These are phyloP conservation scores for human DNA, from an alignment of 2,113 vertebrate genomes.

Conservation along the genomic window DNA sequence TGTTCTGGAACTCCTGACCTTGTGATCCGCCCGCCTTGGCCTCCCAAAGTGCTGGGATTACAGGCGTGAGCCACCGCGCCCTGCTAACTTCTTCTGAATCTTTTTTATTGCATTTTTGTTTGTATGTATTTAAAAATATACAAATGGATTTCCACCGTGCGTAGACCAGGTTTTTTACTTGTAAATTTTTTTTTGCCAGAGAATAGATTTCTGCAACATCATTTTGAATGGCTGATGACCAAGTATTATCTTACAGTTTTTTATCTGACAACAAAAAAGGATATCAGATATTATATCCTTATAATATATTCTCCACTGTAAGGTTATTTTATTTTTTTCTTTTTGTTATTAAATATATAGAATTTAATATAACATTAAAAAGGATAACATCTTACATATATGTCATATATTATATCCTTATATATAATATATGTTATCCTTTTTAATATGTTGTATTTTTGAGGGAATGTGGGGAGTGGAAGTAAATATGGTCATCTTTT, in stretches of 20 bases:
- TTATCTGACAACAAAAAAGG: not conserved
- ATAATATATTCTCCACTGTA: no score
- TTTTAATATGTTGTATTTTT: not conserved
- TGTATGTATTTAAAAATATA: conserved; percentile 10
- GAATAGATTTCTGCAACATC: not conserved
- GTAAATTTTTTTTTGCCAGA: not conserved
- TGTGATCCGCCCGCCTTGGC: no score
- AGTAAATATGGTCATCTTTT: not conserved
- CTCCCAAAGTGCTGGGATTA: no score
- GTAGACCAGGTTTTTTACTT: not conserved
- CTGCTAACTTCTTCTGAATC: not conserved
- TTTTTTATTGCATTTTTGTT: conserved; percentile 3
- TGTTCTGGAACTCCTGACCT: no score
- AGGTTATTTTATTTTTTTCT: no score
- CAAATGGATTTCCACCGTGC: not conserved
- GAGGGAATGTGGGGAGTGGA: not conserved
- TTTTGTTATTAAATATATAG: no score
- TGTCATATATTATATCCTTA: not conserved
- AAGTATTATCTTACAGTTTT: not conserved
- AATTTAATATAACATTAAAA: no score
- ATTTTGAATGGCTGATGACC: not conserved
- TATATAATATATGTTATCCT: not conserved
- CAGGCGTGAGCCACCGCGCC: no score
- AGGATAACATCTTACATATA: no score
- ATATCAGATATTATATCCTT: no score